These are phyloP conservation scores for Gryon sp. DNA, from an alignment of 1,140 invertebrate genomes.

Conservation along the genomic window DNA sequence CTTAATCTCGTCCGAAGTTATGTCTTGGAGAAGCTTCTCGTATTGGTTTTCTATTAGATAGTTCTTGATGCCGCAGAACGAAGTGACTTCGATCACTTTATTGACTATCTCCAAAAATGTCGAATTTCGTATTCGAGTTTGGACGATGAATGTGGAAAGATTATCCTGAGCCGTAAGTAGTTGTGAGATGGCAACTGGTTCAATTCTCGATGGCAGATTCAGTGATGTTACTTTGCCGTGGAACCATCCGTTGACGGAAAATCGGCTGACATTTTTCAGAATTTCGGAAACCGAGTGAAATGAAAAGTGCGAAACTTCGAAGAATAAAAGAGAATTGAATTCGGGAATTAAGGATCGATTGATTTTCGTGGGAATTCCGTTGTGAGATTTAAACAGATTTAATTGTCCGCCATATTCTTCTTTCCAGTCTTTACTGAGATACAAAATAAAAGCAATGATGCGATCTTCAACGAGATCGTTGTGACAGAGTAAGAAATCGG, in stretches of 20 bases:
- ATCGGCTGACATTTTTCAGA: conserved; percentile 81
- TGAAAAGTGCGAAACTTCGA: conserved; percentile 82
- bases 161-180: conserved; percentile 64
- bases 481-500: conserved; percentile 86
- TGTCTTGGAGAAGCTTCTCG: conserved; percentile 74
- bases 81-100: conserved; percentile 80
- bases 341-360: conserved; percentile 81
- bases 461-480: conserved; percentile 86
- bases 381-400: conserved; percentile 82
- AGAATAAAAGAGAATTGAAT: conserved; percentile 87
- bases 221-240: conserved; percentile 79
- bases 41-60: conserved; percentile 80
- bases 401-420: conserved; percentile 83
- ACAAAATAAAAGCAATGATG: conserved; percentile 86
- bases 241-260: conserved; percentile 89
- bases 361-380: conserved; percentile 80
- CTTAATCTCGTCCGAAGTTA: conserved; percentile 76
- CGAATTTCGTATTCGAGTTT: conserved; percentile 78
- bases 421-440: conserved; percentile 82
- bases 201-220: background rate
- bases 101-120: conserved; percentile 79
- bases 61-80: conserved; percentile 80
- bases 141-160: conserved; percentile 77
- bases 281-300: conserved; percentile 85
- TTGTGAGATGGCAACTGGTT: background rate